Percentiles rank a stretch among this genome's conserved stretches.
phyloP scores from a whole-genome alignment of 1,140 invertebrate genomes.

The Chironomus tepperi region DNA sequence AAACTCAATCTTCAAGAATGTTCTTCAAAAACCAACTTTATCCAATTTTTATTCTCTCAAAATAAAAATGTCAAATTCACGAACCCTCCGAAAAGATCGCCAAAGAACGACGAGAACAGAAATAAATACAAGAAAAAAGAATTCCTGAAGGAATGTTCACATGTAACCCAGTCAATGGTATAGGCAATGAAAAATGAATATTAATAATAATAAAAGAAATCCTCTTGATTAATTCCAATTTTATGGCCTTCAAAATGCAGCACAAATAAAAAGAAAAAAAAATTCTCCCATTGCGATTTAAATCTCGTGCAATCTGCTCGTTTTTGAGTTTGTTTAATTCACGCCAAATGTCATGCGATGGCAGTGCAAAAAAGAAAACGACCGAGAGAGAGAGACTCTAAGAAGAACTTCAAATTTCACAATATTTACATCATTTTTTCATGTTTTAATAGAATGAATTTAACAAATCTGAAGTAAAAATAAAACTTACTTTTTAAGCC shows the following conservation, averaged over 20 bases:
- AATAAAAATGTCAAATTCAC: too few species aligned
- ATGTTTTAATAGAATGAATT: too few species aligned
- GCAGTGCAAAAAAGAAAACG: neutral
- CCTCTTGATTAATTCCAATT: slow-evolving; percentile 9
- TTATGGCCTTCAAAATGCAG: neutral
- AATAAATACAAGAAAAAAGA: too few species aligned
- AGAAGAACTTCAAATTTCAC: slow-evolving; percentile 9
- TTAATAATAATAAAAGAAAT: slow-evolving; percentile 15
- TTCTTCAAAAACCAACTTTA: too few species aligned
- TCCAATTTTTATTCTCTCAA: too few species aligned
- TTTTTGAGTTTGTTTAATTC: neutral
- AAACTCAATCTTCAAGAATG: too few species aligned
- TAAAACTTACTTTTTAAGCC: neutral
- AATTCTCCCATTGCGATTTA: slow-evolving; percentile 9
- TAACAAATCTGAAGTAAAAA: neutral
- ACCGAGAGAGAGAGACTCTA: neutral
- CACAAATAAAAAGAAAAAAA: neutral
- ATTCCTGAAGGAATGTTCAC: too few species aligned
- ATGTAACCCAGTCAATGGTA: too few species aligned
- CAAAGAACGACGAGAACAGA: too few species aligned
- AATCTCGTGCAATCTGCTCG: neutral
- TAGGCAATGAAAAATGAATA: neutral
- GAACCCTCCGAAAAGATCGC: too few species aligned
- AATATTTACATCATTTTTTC: slow-evolving; percentile 14
- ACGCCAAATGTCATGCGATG: neutral